These are phyloP conservation scores for Saxicola maurus DNA, from an alignment of 2,797 vertebrate species.

Conservation along the genomic window DNA sequence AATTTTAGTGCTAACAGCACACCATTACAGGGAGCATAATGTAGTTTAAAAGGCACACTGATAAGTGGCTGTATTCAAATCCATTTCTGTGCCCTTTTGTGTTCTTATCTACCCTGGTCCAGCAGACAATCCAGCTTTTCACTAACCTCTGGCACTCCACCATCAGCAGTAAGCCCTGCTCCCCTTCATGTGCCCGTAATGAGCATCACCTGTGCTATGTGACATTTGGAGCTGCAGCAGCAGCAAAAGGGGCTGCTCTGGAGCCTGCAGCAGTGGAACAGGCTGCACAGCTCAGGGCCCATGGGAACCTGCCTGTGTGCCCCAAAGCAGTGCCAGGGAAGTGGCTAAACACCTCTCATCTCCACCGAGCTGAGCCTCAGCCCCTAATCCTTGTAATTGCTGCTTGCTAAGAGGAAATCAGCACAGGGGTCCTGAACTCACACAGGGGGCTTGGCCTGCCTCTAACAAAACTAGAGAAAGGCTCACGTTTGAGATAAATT, in stretches of 20 bases:
- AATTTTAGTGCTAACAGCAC: slow-evolving; percentile 69
- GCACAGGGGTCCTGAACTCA: neutral
- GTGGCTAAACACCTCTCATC: slow-evolving; percentile 15
- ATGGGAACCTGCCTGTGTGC: neutral
- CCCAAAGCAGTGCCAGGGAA: slow-evolving; percentile 22
- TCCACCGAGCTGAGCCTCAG: neutral
- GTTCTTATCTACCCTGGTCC: slow-evolving; percentile 73
- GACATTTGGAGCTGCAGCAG: slow-evolving; percentile 34
- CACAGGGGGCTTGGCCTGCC: neutral
- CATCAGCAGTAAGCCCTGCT: slow-evolving; percentile 52
- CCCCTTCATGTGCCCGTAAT: slow-evolving; percentile 56
- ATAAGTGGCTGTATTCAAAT: slow-evolving; percentile 75
- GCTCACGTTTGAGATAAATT: neutral
- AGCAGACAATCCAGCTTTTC: slow-evolving; percentile 74
- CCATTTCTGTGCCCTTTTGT: slow-evolving; percentile 71
- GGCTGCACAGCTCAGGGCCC: neutral
- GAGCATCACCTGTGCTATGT: slow-evolving; percentile 66
- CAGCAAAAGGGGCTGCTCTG: slow-evolving; percentile 29
- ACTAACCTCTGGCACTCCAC: slow-evolving; percentile 74
- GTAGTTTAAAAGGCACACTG: slow-evolving; percentile 68
- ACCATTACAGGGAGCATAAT: slow-evolving; percentile 63
- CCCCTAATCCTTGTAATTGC: slow-evolving; percentile 40
- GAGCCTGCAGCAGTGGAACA: slow-evolving; percentile 16
- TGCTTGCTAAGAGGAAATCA: slow-evolving; percentile 8
- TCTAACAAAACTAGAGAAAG: neutral